Base-by-base conservation (phyloP, 2,888 invertebrate genomes). In the Chrysolina oricalcia region DNA sequence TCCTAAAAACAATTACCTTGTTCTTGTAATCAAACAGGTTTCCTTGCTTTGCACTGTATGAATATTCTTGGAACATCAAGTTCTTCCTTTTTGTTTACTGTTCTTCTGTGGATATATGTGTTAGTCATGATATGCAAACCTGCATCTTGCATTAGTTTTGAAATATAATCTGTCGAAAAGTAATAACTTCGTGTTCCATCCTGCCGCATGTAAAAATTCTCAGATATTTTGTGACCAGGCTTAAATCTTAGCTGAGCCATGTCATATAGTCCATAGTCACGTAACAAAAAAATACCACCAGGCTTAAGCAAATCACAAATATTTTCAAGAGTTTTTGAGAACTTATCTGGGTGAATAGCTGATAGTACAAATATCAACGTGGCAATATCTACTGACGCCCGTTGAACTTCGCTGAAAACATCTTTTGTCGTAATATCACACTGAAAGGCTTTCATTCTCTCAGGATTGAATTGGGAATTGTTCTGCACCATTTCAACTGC, bases 201-300 rank as follows among this genome's bases (percentile, higher is more conserved):
- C 88, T 98, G 98, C 19, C 99, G 90, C 91, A 97, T 95, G 87
- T 99, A 99, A 83, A 98, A 95, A 87, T 97, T 96, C 3, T 98
- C 97, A 0, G 93, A 89, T 67, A 99, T 95, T 88, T 98, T 98
- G 86, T 96, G 94, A 0, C 98, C 98, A 0, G 97, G 93, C 78
- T 96, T 95, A 87, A 99, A 99, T 46, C 99, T 91, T 67, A 99
- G 86, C 90, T 98, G 98, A 0, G 99, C 97, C 95, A 98, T 97
- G 87, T 99, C 99, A 85, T 97, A 95, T 0, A 97, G 90, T 0
- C 97, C 99, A 88, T 99, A 99, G 89, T 99, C 99, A 77, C 99
- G 90, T 81, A 99, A 94, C 19, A 99, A 88, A 1, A 99, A 87
- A 46, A 95, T 87, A 0, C 98, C 98, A 1, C 95, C 96, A 0